A percentile compares a stretch with the other conserved stretches of the same genome.
Conservation (phyloP, 92 coral and sea anemone genomes). For the Bergia puertoricense region DNA sequence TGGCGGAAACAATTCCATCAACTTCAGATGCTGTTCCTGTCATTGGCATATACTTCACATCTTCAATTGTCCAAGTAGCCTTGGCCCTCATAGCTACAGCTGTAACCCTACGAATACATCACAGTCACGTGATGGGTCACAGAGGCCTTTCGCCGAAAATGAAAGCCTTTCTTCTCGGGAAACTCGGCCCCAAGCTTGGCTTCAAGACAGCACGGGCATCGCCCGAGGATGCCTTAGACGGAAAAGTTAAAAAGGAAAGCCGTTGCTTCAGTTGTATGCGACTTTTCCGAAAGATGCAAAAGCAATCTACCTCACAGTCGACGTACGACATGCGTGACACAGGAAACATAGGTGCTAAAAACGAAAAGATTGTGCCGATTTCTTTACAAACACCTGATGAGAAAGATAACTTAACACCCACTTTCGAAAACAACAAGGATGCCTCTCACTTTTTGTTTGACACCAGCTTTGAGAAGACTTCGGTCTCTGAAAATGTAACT, state of each 20-base stretch:
- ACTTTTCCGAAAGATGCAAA: conserved; percentile 24
- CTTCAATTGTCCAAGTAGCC: conserved; percentile 83
- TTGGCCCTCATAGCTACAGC: conserved; percentile 90
- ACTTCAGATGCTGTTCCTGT: conserved; percentile 93
- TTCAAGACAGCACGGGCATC: neutral
- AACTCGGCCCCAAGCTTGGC: conserved; percentile 64
- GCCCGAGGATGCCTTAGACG: neutral
- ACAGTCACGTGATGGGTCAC: conserved; percentile 63
- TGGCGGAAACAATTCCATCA: conserved; percentile 85
- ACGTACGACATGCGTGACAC: conserved; percentile 1
- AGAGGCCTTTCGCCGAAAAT: conserved; percentile 58
- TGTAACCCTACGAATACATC: conserved; percentile 73
- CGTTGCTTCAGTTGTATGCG: conserved; percentile 9
- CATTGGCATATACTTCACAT: conserved; percentile 79
- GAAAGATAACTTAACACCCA: neutral
- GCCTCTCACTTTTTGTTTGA: neutral
- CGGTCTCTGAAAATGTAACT: conserved; percentile 50
- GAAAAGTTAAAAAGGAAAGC: neutral
- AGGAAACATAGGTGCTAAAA: neutral
- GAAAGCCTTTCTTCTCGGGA: conserved; percentile 55
- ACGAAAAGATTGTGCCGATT: neutral
- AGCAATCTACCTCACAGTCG: neutral
- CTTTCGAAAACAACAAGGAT: conserved; percentile 25
- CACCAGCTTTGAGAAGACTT: neutral
- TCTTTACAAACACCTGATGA: neutral